These are phyloP conservation scores for Stegana nigrithorax DNA, from an alignment of 2,888 invertebrate species.

Conservation along the genomic window DNA sequence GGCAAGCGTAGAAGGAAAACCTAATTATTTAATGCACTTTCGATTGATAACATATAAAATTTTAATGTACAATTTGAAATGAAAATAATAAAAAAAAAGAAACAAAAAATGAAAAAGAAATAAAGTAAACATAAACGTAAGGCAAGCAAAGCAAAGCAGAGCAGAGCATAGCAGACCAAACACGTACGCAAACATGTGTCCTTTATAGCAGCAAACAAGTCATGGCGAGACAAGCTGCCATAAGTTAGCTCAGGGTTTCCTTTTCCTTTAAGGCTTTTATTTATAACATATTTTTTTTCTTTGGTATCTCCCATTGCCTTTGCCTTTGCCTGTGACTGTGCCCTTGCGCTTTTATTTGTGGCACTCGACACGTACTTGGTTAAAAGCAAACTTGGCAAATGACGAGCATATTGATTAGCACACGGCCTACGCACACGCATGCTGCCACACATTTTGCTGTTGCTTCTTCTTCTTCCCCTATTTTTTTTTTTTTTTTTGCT, in stretches of 20 bases:
- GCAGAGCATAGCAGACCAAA: too few relatives aligned
- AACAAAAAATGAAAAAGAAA: too few relatives aligned
- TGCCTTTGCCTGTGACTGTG: slow-evolving; percentile 23
- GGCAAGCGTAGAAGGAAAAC: slow-evolving; percentile 33
- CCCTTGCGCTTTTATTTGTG: slow-evolving; percentile 9
- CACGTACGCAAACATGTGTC: not conserved
- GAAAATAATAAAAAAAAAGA: too few relatives aligned
- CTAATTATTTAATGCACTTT: slow-evolving; percentile 48
- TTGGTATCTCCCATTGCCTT: not conserved
- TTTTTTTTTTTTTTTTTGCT: too few relatives aligned
- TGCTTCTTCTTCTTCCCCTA: too few relatives aligned
- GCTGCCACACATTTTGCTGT: slow-evolving; percentile 29
- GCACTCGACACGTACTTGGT: slow-evolving; percentile 57
- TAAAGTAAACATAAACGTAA: not conserved
- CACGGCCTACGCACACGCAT: not conserved
- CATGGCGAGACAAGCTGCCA: not conserved
- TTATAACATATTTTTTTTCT: slow-evolving; percentile 19
- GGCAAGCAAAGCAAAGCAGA: too few relatives aligned
- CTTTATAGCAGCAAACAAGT: slow-evolving; percentile 20
- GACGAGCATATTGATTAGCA: slow-evolving; percentile 60
- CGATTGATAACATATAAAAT: slow-evolving; percentile 53
- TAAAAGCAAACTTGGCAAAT: slow-evolving; percentile 54
- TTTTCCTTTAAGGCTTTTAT: too few relatives aligned
- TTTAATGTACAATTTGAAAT: slow-evolving; percentile 48
- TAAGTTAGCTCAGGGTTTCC: too few relatives aligned